phyloP scores from a whole-genome alignment of 2,113 vertebrate species.

The Actenoides lindsayi region DNA sequence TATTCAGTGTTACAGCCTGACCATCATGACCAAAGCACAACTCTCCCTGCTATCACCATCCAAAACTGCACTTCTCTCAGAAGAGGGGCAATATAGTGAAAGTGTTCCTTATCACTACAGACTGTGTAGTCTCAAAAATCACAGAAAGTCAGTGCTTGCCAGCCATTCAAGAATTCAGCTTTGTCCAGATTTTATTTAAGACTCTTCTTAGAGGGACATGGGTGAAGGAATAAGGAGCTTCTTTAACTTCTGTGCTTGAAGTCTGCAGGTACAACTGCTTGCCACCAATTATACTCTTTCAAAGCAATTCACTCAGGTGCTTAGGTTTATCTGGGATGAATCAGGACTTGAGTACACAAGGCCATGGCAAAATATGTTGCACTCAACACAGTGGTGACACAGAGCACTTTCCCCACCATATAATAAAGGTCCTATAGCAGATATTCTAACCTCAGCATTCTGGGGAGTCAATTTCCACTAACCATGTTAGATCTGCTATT shows the following conservation, averaged over 20 bases:
- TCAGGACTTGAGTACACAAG: not conserved
- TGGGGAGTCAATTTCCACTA: not conserved
- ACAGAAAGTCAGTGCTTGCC: not conserved
- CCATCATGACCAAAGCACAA: not conserved
- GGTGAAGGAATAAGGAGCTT: not conserved
- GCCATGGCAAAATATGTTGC: not conserved
- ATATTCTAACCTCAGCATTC: not conserved
- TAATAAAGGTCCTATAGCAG: not conserved
- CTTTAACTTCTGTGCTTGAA: not conserved
- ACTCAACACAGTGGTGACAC: not conserved
- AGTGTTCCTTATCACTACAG: not conserved
- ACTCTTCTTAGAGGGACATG: not conserved
- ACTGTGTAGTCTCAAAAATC: accelerated
- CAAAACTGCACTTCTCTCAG: not conserved
- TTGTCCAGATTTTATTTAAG: not conserved
- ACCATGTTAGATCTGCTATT: not conserved
- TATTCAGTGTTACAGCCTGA: not conserved
- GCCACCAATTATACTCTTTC: not conserved
- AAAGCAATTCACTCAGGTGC: not conserved
- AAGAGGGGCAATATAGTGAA: not conserved
- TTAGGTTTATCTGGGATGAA: not conserved
- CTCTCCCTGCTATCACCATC: not conserved
- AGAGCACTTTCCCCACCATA: not conserved
- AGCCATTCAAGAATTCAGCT: not conserved
- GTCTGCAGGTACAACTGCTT: not conserved